A percentile compares a stretch with the other conserved stretches of the same genome.
Conservation (phyloP, 2,113 vertebrate species). For the Caloenas nicobarica region DNA sequence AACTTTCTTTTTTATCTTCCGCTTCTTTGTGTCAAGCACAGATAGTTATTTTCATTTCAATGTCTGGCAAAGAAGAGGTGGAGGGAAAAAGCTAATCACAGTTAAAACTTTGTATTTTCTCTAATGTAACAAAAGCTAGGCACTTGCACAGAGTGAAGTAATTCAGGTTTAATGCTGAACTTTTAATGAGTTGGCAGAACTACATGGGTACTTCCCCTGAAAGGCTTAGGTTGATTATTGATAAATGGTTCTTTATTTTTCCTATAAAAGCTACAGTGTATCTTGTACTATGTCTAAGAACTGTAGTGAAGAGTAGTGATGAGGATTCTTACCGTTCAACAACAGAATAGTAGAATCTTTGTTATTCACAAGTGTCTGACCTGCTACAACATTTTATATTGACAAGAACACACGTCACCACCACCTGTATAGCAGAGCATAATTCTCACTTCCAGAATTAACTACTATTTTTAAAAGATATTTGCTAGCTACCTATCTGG, state of each 20-base stretch:
- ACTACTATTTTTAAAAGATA: background rate
- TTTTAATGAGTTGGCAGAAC: background rate
- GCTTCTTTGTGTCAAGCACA: background rate
- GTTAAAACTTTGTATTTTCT: background rate
- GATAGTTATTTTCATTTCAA: conserved; percentile 37
- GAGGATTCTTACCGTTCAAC: background rate
- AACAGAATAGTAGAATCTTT: background rate
- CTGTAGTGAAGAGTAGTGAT: background rate
- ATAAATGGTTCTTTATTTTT: background rate
- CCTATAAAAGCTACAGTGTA: background rate
- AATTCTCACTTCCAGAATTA: background rate
- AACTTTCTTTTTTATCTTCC: conserved; percentile 7
- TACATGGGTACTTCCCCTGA: background rate
- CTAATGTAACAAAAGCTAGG: background rate
- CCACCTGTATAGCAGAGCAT: background rate
- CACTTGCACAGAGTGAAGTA: background rate
- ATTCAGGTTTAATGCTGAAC: background rate
- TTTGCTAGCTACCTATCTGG: background rate
- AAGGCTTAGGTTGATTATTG: background rate
- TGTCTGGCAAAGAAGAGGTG: background rate
- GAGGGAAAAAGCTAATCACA: background rate
- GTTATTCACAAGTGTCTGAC: background rate
- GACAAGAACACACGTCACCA: background rate
- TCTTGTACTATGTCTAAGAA: background rate
- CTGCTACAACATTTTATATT: background rate